phyloP scores from a whole-genome alignment of 1,140 invertebrate genomes.

The Drosophila kepulauana region DNA sequence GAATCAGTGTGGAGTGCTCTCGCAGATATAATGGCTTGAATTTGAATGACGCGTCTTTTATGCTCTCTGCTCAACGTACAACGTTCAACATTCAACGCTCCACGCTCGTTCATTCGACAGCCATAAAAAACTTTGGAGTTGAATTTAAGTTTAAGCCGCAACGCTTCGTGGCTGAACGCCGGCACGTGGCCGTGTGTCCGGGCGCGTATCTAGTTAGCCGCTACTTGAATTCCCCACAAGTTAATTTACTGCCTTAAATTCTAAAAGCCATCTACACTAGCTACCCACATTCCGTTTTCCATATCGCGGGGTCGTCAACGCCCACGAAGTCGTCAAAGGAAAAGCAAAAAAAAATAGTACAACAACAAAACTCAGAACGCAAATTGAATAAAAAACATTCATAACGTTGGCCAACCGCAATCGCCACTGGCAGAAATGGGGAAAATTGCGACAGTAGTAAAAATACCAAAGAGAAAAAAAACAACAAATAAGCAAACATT shows the following conservation, averaged over 20 bases:
- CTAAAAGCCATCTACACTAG: constrained; percentile 12
- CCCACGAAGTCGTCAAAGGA: constrained; percentile 30
- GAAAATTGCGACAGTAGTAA: constrained; percentile 72
- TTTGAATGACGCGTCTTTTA: constrained; percentile 74
- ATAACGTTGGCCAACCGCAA: constrained; percentile 38
- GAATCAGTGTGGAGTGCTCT: constrained; percentile 33
- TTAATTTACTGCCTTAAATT: constrained; percentile 49
- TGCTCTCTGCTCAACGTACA: constrained; percentile 41
- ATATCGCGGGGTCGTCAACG: not conserved
- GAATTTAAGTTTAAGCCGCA: constrained; percentile 39
- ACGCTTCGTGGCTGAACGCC: constrained; percentile 21
- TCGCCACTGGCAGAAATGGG: constrained; percentile 30
- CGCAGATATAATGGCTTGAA: constrained; percentile 66
- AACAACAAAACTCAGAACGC: constrained; percentile 15
- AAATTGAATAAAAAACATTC: constrained; percentile 69
- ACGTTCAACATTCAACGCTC: constrained; percentile 21
- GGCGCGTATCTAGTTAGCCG: constrained; percentile 43
- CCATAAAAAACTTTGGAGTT: constrained; percentile 64
- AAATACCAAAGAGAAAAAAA: constrained; percentile 55
- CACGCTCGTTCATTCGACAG: constrained; percentile 25
- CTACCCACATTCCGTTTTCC: constrained; percentile 1
- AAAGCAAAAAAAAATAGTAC: constrained; percentile 14
- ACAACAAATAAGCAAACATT: constrained; percentile 17
- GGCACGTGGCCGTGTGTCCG: constrained; percentile 25
- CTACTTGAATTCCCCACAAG: constrained; percentile 33